These are phyloP conservation scores for Caenorhabditis imperialis DNA, from an alignment of 2,888 invertebrate species.

Conservation along the genomic window DNA sequence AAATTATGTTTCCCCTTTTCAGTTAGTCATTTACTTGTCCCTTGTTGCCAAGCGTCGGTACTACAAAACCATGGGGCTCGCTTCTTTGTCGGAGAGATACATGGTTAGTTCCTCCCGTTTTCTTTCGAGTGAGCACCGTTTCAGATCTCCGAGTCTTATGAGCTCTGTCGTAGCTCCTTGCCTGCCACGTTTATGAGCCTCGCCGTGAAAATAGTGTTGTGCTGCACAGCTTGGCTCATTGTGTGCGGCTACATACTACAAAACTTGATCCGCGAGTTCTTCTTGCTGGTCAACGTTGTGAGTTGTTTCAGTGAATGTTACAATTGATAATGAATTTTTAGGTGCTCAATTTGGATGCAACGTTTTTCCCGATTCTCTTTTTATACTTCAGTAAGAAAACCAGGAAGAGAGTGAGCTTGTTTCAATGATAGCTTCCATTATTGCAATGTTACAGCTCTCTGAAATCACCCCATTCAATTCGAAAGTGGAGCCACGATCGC, in stretches of 20 bases:
- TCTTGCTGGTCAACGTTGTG: constrained; percentile 9
- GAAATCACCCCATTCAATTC: constrained; percentile 17
- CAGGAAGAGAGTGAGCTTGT: constrained; percentile 5
- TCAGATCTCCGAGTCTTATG: constrained; percentile 12
- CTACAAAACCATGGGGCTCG: constrained; percentile 7
- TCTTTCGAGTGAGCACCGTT: not conserved
- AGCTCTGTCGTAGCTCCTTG: constrained; percentile 8
- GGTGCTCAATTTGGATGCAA: constrained; percentile 20
- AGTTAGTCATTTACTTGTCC: not conserved
- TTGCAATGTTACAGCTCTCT: constrained; percentile 8
- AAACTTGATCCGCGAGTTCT: not conserved
- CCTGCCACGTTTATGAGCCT: not conserved
- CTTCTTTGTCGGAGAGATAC: constrained; percentile 1
- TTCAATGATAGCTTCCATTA: too few species aligned
- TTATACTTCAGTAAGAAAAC: constrained; percentile 10
- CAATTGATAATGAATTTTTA: not conserved
- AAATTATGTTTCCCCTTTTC: too few species aligned
- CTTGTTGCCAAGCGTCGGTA: not conserved
- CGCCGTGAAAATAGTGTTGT: not conserved
- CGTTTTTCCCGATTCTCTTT: constrained; percentile 30
- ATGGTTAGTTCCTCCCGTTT: not conserved
- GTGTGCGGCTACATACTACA: constrained; percentile 1
- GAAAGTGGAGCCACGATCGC: not conserved
- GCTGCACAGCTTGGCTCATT: constrained; percentile 9
- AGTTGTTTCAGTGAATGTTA: not conserved